Base-by-base conservation (phyloP, 1,140 invertebrate species). In the Trachymyrmex septentrionalis region DNA sequence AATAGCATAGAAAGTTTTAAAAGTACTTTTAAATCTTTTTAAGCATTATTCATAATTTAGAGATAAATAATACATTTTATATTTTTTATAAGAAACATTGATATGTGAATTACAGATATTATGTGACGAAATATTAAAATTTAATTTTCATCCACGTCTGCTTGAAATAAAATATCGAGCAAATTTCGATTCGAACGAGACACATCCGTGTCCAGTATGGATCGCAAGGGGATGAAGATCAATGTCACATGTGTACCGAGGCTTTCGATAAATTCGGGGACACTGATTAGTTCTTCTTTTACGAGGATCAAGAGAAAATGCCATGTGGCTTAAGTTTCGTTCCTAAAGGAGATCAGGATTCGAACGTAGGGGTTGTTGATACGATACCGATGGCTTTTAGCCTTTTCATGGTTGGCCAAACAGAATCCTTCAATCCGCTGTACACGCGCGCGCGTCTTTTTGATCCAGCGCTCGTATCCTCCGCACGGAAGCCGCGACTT, bases 341-440 rank as follows among this genome's bases (percentile, higher is more conserved):
- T 67, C 77, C 44, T 44, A 48, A 77, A 80, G 84, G 87, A 87
- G 87, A 86, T 86, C 75, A 91, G 61, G 73, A 81, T 87, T 89
- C 73, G 85, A 81, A 61, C 87, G 38, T 84, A 80, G 87, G 84
- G 72, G 53, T 61, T 69, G 91, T 77, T 88, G 90, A 92, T 92
- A 91, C 81, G 89, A 91, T 91, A 87, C 86, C 87, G 81, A 91
- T 92, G 89, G 91, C 87, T 87, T 90, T 92, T 88, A 92, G 88
- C 89, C 87, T 91, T 92, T 88, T 92, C 64, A 93, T 88, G 92
- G 87, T 92, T 82, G 88, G 87, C 87, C 89, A 91, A 92, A 90
- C 90, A 91, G 88, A 90, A 89, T 91, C 89, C 89, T 92, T 91
- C 86, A 66, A 91, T 44, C 71, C 82, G 44, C 48, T 21, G n/a